Evolutionary conservation across 2,797 vertebrate genomes (phyloP).

Genomic region (Sebastes vulpes): DNA sequence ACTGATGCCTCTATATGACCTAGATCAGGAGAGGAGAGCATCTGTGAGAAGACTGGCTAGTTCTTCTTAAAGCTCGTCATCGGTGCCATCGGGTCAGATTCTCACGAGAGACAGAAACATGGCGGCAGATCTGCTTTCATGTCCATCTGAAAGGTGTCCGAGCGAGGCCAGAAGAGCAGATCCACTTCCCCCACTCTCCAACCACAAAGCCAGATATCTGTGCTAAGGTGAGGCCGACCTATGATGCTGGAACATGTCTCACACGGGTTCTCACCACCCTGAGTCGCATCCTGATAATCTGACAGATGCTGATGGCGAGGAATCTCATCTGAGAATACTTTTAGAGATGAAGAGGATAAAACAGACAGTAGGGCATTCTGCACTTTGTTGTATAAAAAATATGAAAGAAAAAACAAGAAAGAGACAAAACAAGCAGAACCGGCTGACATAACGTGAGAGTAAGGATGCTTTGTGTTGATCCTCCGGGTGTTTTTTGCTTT

Average conservation of each 20-base stretch:
- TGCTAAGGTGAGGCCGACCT: not conserved
- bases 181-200: not conserved
- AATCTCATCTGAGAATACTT: not conserved
- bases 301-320: not conserved
- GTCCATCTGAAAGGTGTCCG: not conserved
- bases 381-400: not conserved
- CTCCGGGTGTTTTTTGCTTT: conserved; percentile 32
- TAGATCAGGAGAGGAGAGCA: fast-evolving
- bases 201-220: not conserved
- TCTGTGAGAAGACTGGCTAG: no score
- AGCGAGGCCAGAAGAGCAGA: not conserved
- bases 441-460: not conserved
- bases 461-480: conserved; percentile 26
- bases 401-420: not conserved
- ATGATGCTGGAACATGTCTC: not conserved
- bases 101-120: not conserved
- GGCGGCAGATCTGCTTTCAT: not conserved
- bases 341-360: not conserved
- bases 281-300: not conserved
- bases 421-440: not conserved
- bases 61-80: no score
- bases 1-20: no score
- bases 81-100: no score
- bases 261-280: not conserved
- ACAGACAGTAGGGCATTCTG: not conserved